Evolutionary conservation across 1,140 invertebrate genomes (phyloP), one percentile per base, ranked within the genome.

Genomic region (Bathynomus jamesi): DNA sequence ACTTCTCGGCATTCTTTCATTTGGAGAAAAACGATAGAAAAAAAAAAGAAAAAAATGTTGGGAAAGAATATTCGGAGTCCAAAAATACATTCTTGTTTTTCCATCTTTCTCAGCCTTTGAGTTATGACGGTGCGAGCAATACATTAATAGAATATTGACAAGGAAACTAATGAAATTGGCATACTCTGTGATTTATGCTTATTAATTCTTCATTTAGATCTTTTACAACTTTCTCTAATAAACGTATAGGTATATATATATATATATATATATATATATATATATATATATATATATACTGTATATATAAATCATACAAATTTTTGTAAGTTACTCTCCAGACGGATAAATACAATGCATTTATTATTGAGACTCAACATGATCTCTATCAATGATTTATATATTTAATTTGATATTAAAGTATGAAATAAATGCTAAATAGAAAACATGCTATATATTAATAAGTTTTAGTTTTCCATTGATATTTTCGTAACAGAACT

Each of bases 251-350:
- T 53, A 53, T 53, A 53, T 53, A 53, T 53, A 53, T 53, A 53
- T 53, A 53, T 53, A 40, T 53, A 53, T 53, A 53, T 53, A 53
- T 53, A 53, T 53, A 53, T 53, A 53, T 53, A 53, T 53, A 53
- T 53, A 53, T 53, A 53, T 53, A 53, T 53, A 53, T 53, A 53
- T 53, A 53, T 53, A 53, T 53, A 53, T 53, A 53, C 32, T 53
- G 21, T 53, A 53, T 53, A 5, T 53, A 53, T 53, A 53, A 17
- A 53, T 53, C n/a, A n/a, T n/a, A n/a, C n/a, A n/a, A n/a, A n/a
- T n/a, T n/a, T n/a, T n/a, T n/a, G n/a, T n/a, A n/a, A n/a, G n/a
- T n/a, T n/a, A n/a, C n/a, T n/a, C n/a, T n/a, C n/a, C n/a, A n/a
- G n/a, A n/a, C n/a, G n/a, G n/a, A n/a, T n/a, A n/a, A n/a, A n/a